phyloP scores from a whole-genome alignment of 2,797 vertebrate genomes.

The Halcyon badia region DNA sequence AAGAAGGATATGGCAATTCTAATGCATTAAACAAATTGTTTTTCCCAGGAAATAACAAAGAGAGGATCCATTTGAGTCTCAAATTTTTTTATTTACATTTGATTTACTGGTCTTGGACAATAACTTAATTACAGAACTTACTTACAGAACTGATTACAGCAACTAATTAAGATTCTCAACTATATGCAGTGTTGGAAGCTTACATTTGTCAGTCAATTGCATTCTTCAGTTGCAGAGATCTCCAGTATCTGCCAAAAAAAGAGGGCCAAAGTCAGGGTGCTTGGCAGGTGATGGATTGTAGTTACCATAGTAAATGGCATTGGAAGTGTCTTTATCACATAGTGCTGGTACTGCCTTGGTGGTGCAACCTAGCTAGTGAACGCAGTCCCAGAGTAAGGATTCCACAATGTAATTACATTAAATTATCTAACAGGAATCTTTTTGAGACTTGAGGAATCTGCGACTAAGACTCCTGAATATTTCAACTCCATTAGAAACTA shows the following conservation, averaged over 20 bases:
- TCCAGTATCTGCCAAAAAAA: background rate
- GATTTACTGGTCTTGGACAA: background rate
- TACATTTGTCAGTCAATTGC: background rate
- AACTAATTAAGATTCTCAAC: background rate
- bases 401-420: background rate
- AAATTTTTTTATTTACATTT: background rate
- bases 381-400: background rate
- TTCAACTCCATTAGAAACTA: background rate
- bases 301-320: background rate
- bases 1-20: background rate
- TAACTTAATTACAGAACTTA: background rate
- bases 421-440: background rate
- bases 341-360: background rate
- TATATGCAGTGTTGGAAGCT: background rate
- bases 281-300: background rate
- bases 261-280: fast-evolving
- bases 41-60: background rate
- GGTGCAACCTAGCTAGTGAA: background rate
- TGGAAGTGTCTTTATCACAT: background rate
- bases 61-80: background rate
- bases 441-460: background rate
- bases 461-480: background rate
- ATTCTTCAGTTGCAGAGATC: background rate
- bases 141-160: background rate
- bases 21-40: background rate